These are phyloP conservation scores for Eubasilissa regina DNA, from an alignment of 1,140 invertebrate species.

Conservation along the genomic window DNA sequence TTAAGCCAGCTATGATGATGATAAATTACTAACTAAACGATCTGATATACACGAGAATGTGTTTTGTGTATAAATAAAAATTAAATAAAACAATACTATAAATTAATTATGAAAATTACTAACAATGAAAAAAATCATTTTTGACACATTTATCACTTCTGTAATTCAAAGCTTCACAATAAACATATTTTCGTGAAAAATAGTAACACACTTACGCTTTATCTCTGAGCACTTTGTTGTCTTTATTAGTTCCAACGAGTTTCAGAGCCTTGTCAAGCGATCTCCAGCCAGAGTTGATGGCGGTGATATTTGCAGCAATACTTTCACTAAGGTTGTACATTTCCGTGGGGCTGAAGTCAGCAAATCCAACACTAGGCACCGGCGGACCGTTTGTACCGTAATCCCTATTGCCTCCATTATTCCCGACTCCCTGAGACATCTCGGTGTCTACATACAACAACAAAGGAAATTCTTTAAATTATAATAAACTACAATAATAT, in stretches of 20 bases:
- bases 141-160: too few relatives aligned
- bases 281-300: constrained; percentile 80
- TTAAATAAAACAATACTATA: too few relatives aligned
- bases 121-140: too few relatives aligned
- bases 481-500: neutral
- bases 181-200: too few relatives aligned
- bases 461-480: constrained; percentile 46
- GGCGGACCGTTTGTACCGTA: constrained; percentile 71
- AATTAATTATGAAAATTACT: too few relatives aligned
- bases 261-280: constrained; percentile 83
- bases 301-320: constrained; percentile 85
- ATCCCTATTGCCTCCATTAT: constrained; percentile 68
- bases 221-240: constrained; percentile 73
- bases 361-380: constrained; percentile 77
- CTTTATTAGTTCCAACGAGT: constrained; percentile 83
- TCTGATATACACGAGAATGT: too few relatives aligned
- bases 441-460: constrained; percentile 56
- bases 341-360: constrained; percentile 81
- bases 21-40: too few relatives aligned
- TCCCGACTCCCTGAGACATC: constrained; percentile 65
- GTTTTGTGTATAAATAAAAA: too few relatives aligned
- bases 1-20: too few relatives aligned
- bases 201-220: constrained; percentile 59
- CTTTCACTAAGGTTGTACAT: constrained; percentile 82
- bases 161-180: too few relatives aligned